Base-by-base conservation (phyloP, 2,113 vertebrate genomes). In the Dipodomys ordii region DNA sequence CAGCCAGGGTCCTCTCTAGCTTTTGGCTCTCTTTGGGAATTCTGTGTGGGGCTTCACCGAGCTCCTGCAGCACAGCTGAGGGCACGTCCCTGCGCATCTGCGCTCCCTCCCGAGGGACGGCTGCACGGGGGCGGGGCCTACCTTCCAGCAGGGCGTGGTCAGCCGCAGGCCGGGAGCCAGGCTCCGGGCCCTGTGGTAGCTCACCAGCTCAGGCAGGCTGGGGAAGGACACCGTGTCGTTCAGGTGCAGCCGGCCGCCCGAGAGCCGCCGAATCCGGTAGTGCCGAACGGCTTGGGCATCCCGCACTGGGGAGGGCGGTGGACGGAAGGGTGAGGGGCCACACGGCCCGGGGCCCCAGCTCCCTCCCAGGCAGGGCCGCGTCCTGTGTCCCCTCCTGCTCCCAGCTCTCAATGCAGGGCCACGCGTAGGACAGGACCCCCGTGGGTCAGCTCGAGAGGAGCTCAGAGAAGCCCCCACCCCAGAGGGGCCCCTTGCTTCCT, bases 81-180 rank as follows among this genome's bases (percentile, higher is more conserved):
- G 27, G 11, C 39, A 62, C 2, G 2, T 9, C 65, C 71, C 23
- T 76, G 18, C 57, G 12, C 12, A 18, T 39, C 39, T 39, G 39
- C 5, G 39, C 39, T 39, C 39, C 39, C 39, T 6, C 39, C 39
- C 39, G 35, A 39, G 39, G 39, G 39, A 6, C 35, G 35, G 39
- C 39, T 39, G 39, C 39, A 39, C 39, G 39, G 27, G 25, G 60
- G 20, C 15, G 22, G 12, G 0, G 12, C 68, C 39, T 92, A 99
- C 99, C 98, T 98, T 98, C 76, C 81, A 72, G 96, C 99, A 99
- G 71, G 98, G 96, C 2, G 6, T n/a, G 0, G 97, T 96, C 83
- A 99, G 98, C 7, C 0, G 35, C 57, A 97, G 83, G 3, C 93
- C 85, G 0, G 84, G 94, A 32, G 91, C 95, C 73, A 99, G 95